Evolutionary conservation across 2,888 invertebrate species (phyloP), one percentile per base, ranked within the genome.

Genomic region (Nymphalis polychloros): DNA sequence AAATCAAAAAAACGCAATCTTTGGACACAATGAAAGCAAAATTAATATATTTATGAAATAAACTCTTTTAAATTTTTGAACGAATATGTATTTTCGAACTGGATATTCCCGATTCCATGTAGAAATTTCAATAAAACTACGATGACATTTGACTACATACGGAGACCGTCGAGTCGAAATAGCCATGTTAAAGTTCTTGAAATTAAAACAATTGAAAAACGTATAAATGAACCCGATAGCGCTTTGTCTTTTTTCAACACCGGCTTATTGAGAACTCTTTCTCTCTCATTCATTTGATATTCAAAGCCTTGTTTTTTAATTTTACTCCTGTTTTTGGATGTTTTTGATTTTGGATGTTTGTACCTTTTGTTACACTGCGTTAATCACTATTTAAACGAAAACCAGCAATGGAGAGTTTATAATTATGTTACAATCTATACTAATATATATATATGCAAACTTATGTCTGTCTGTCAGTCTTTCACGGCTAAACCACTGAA

Each of bases 91-190:
- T 55, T 55, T 55, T 55, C 31, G 1, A 19, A 17, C 53, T 23
- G 31, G 31, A 31, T 31, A 27, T 16, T 55, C 53, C n/a, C 53
- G 31, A 5, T 17, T 27, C 31, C 8, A 55, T 17, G 53, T 41
- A 8, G 27, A 57, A 57, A 4, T 57, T 41, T 41, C 57, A 41
- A 41, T 57, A 19, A 57, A 57, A 57, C 57, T 57, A 8, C 57
- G n/a, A 41, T 19, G 35, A 57, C 57, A 10, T 41, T 57, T 35
- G 57, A 41, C 20, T 41, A 57, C 57, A 57, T 13, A 57, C 20
- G 41, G 41, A 57, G 35, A 41, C 35, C 19, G 19, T 57, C 41
- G 57, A 49, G 5, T 49, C 49, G 49, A 49, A 49, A 19, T 17
- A 57, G 19, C 35, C 35, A n/a, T 53, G 57, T 57, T 19, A 27